phyloP scores from a whole-genome alignment of 1,140 invertebrate genomes.

The Zaprionus lachaisei region DNA sequence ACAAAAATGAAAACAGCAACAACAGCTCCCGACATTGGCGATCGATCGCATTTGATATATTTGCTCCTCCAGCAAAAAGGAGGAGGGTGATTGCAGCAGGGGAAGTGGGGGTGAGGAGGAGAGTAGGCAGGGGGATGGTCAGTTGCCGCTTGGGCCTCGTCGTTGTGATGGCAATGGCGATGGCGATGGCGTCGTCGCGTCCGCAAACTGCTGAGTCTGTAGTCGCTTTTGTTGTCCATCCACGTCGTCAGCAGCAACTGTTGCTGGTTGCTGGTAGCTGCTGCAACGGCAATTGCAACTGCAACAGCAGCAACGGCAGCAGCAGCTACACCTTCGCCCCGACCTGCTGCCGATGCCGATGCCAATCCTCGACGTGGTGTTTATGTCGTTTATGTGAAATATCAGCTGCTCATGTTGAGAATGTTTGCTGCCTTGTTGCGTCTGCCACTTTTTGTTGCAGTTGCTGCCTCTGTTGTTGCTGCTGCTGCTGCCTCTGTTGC shows the following conservation, averaged over 20 bases:
- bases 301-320: constrained; percentile 30
- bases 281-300: constrained; percentile 52
- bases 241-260: constrained; percentile 47
- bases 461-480: constrained; percentile 45
- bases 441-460: constrained; percentile 68
- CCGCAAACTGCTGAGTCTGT: constrained; percentile 16
- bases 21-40: constrained; percentile 77
- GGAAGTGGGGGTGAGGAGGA: background rate
- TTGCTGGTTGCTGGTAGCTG: constrained; percentile 47
- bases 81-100: constrained; percentile 15
- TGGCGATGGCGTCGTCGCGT: constrained; percentile 68
- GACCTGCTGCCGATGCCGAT: constrained; percentile 22
- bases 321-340: constrained; percentile 65
- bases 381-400: constrained; percentile 83
- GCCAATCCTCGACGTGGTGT: constrained; percentile 63
- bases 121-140: background rate
- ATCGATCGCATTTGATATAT: constrained; percentile 84
- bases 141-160: background rate
- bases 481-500: constrained; percentile 44
- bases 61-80: constrained; percentile 67
- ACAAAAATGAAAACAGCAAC: constrained; percentile 51
- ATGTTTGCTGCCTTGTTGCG: constrained; percentile 74
- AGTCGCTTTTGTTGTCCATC: constrained; percentile 73
- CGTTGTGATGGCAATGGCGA: constrained; percentile 10
- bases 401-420: constrained; percentile 83